phyloP scores from a whole-genome alignment of 2,888 invertebrate species.

The Himalopsyche anomala region DNA sequence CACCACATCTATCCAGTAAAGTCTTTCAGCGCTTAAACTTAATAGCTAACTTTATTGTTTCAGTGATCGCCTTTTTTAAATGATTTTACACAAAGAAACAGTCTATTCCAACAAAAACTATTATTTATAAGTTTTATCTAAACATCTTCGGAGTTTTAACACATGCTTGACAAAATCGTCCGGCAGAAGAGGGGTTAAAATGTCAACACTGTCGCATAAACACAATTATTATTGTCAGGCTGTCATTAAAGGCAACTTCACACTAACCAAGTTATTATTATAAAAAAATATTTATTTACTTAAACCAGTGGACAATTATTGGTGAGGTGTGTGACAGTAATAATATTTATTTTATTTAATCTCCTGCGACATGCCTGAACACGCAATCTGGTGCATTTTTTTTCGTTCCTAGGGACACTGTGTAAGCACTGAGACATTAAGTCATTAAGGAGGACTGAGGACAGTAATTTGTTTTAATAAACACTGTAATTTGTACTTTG shows the following conservation, averaged over 20 bases:
- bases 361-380: neutral
- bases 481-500: neutral
- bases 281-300: neutral
- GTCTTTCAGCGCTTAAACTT: no score
- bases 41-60: no score
- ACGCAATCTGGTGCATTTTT: slow-evolving; percentile 26
- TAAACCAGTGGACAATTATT: neutral
- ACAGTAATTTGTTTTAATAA: slow-evolving; percentile 12
- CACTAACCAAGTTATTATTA: neutral
- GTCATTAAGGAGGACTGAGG: neutral
- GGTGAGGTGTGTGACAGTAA: neutral
- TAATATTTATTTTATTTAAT: slow-evolving; percentile 20
- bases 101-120: no score
- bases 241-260: neutral
- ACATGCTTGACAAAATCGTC: no score
- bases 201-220: neutral
- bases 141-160: no score
- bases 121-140: no score
- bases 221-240: slow-evolving; percentile 23
- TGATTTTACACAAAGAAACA: no score
- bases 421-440: neutral
- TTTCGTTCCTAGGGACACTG: neutral
- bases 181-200: no score
- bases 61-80: no score
- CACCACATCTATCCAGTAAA: no score